Percentiles rank a stretch among this genome's conserved stretches.
Conservation (phyloP, 2,797 vertebrate species). For the Muscicapa comitata region DNA sequence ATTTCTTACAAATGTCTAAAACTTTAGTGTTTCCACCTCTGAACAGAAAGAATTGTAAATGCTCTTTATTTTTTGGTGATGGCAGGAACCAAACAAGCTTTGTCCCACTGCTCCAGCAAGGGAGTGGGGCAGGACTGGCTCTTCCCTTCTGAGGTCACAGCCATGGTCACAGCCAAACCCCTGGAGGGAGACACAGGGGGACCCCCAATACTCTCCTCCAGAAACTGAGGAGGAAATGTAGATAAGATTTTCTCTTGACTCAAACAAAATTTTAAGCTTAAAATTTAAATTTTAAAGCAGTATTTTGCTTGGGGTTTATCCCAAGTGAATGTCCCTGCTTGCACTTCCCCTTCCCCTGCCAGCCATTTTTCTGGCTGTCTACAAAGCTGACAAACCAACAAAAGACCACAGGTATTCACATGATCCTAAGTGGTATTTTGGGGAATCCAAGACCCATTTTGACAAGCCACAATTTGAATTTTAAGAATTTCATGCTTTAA, state of each 20-base stretch:
- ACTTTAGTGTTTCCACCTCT: not conserved
- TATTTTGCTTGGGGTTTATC: not conserved
- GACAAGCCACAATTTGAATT: not conserved
- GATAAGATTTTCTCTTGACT: not conserved
- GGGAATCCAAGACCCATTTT: not conserved
- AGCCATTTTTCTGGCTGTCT: not conserved
- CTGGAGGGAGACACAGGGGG: fast-evolving
- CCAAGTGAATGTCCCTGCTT: not conserved
- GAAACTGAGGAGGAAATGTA: not conserved
- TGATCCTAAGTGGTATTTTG: not conserved
- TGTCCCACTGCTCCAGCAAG: not conserved
- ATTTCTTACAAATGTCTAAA: not conserved
- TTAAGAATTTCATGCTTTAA: not conserved
- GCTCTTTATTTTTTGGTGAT: not conserved
- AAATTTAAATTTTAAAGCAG: not conserved
- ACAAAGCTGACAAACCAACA: conserved; percentile 9
- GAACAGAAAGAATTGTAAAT: not conserved
- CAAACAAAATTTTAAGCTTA: not conserved
- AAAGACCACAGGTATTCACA: conserved; percentile 46
- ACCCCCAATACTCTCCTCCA: not conserved
- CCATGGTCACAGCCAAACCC: not conserved
- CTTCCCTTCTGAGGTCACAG: not conserved
- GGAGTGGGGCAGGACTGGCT: not conserved
- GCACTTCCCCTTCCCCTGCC: conserved; percentile 6
- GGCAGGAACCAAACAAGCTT: not conserved